phyloP scores from a whole-genome alignment of 2,888 invertebrate genomes.

The Polietes domitor region DNA sequence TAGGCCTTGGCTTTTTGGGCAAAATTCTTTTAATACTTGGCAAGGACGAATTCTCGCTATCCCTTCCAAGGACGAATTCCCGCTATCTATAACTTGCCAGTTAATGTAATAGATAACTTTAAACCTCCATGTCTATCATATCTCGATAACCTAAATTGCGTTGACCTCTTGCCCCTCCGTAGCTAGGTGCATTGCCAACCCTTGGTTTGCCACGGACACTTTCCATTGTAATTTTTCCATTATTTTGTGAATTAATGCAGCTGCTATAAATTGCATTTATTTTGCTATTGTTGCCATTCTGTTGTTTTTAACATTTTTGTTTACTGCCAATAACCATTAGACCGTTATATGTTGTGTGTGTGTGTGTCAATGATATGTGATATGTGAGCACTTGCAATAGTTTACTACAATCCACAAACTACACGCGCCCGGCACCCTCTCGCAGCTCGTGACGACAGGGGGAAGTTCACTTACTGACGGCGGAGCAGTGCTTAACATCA shows the following conservation, averaged over 20 bases:
- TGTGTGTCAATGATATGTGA: no score
- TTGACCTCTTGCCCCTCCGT: neutral
- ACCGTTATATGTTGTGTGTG: constrained; percentile 15
- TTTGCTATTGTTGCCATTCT: constrained; percentile 33
- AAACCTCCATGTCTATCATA: no score
- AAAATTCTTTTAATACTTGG: no score
- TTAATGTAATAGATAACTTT: no score
- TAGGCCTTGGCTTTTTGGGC: no score
- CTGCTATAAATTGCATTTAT: constrained; percentile 63
- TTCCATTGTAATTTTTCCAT: constrained; percentile 22
- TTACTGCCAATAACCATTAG: constrained; percentile 62
- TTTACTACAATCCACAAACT: neutral
- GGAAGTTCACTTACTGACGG: neutral
- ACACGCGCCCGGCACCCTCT: neutral
- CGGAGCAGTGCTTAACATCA: neutral
- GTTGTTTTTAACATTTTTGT: constrained; percentile 34
- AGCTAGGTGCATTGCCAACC: neutral
- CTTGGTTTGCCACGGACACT: neutral
- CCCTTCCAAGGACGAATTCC: no score
- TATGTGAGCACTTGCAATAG: constrained; percentile 6
- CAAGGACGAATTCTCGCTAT: no score
- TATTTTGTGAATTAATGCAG: constrained; percentile 63
- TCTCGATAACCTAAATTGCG: neutral
- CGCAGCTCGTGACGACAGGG: neutral
- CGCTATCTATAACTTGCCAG: no score